phyloP scores from a whole-genome alignment of 2,797 vertebrate genomes.

The Danio jaintianensis region DNA sequence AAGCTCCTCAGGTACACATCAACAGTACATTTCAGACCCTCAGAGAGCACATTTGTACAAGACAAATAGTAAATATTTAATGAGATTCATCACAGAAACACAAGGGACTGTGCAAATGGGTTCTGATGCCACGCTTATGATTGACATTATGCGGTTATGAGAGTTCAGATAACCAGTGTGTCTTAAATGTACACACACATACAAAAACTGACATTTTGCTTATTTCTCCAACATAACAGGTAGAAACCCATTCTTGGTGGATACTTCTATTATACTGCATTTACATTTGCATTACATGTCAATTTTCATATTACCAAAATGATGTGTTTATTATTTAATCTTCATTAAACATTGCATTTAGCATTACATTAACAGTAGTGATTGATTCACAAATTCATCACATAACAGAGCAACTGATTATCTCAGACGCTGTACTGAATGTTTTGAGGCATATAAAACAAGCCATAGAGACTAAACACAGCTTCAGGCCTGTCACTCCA shows the following conservation, averaged over 20 bases:
- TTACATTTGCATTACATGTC: no score
- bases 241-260: not conserved
- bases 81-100: conserved; percentile 29
- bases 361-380: no score
- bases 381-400: no score
- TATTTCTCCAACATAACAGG: not conserved
- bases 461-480: not conserved
- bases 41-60: conserved; percentile 15
- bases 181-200: no score
- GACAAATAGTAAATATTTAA: conserved; percentile 47
- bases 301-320: no score
- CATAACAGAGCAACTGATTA: no score
- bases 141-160: conserved; percentile 10
- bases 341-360: no score
- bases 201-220: no score
- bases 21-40: not conserved
- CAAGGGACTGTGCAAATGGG: not conserved
- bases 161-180: not conserved
- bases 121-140: conserved; percentile 41
- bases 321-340: no score
- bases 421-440: not conserved
- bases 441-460: not conserved
- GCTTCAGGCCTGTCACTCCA: not conserved
- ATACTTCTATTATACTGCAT: not conserved
- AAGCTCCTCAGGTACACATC: not conserved